phyloP scores from a whole-genome alignment of 2,888 invertebrate genomes.

The Spilosoma lubricipeda region DNA sequence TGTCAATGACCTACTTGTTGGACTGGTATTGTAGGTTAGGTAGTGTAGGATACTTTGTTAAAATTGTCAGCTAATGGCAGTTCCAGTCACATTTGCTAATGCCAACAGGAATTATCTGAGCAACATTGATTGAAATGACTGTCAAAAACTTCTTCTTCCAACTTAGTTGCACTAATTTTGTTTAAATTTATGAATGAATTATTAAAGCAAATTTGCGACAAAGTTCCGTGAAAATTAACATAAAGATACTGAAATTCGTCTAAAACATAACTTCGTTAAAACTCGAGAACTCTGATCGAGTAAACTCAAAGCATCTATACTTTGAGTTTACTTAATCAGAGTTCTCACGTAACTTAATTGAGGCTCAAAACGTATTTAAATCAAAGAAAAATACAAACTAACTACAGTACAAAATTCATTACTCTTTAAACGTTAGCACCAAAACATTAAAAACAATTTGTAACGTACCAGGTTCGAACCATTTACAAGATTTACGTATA shows the following conservation, averaged over 20 bases:
- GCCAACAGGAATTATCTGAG: neutral
- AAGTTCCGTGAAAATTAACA: neutral
- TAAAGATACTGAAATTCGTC: neutral
- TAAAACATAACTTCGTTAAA: neutral
- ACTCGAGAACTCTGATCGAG: neutral
- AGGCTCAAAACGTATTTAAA: too few relatives aligned
- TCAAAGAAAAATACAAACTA: neutral
- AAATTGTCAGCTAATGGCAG: neutral
- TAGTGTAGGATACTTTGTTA: too few relatives aligned
- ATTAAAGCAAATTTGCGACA: neutral
- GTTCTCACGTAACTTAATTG: too few relatives aligned
- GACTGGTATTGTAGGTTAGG: neutral
- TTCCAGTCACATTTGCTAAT: neutral
- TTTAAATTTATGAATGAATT: neutral
- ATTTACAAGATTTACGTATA: slow-evolving; percentile 44
- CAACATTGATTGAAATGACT: neutral
- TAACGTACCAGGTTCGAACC: slow-evolving; percentile 21
- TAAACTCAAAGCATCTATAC: neutral
- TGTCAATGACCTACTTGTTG: neutral
- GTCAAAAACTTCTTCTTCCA: neutral
- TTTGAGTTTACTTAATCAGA: too few relatives aligned
- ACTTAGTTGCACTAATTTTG: neutral
- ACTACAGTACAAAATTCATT: neutral
- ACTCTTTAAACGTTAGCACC: neutral
- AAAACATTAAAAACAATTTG: slow-evolving; percentile 13